Evolutionary conservation across 2,888 invertebrate genomes (phyloP).

Genomic region (Ptilodon capucinus): DNA sequence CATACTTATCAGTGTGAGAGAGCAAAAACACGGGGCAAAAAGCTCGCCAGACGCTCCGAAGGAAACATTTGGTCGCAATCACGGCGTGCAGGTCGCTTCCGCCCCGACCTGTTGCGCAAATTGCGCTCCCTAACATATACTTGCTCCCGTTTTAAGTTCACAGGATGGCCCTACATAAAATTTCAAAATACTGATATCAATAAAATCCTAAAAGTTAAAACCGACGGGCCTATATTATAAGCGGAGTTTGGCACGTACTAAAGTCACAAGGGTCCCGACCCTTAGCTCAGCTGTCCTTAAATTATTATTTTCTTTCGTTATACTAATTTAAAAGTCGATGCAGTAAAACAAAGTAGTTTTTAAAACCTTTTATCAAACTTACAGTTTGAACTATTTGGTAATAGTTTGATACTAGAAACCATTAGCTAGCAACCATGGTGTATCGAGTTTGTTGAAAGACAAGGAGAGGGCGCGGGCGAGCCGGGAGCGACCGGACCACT

Average conservation of each 20-base stretch:
- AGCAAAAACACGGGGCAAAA: conserved; percentile 74
- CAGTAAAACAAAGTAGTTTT: no score
- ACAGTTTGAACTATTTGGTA: neutral
- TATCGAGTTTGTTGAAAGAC: conserved; percentile 39
- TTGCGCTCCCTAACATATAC: conserved; percentile 41
- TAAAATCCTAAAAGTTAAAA: neutral
- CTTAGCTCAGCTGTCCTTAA: no score
- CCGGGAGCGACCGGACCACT: conserved; percentile 62
- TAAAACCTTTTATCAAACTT: neutral
- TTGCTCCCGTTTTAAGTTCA: conserved; percentile 11
- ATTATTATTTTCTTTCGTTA: no score
- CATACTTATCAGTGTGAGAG: conserved; percentile 72
- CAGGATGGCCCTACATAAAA: neutral
- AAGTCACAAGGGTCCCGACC: no score
- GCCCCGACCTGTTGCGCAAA: conserved; percentile 82
- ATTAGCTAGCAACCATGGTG: conserved; percentile 33
- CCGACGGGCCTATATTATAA: no score
- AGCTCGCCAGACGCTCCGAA: conserved; percentile 69
- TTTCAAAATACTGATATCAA: no score
- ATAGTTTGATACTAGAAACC: conserved; percentile 9
- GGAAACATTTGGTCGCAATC: conserved; percentile 82
- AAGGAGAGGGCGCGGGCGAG: conserved; percentile 20
- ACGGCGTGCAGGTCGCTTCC: conserved; percentile 80
- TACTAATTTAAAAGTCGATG: no score
- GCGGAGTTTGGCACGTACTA: no score